Evolutionary conservation across 2,797 vertebrate genomes (phyloP), one percentile per base, ranked within the genome.

Genomic region (Morus bassanus): DNA sequence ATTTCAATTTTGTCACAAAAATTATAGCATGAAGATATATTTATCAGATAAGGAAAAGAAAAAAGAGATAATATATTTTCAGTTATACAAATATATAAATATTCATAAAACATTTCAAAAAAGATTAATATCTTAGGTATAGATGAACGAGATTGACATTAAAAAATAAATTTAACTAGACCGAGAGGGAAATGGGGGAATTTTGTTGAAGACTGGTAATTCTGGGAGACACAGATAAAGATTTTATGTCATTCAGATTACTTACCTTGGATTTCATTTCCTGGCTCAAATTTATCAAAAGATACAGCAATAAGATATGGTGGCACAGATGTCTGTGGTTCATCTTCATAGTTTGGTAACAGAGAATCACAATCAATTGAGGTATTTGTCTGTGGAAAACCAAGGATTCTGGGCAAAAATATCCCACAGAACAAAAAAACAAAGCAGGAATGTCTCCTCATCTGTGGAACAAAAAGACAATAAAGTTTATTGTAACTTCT

Each of bases 331-430:
- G 76, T 68, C 74, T 97, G 97, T 56, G 97, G 94, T 77, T 94
- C 78, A 86, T 16, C 21, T 95, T 88, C 83, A 60, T 96, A 94
- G 82, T 97, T 94, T n/a, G 97, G 95, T 79, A 97, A 76, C 57
- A 97, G 64, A 41, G 96, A 96, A 91, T 96, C 97, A 94, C 97
- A 97, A 46, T 97, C 97, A 73, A 97, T 96, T 91, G 97, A 97
- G 37, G 83, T 86, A 48, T 95, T 97, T 41, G 67, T 65, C 46
- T 88, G 85, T 68, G 96, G 95, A 88, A 93, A 91, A 63, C 93
- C 41, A 64, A 97, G 78, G 57, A 86, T 93, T 91, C 91, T 41
- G 15, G 97, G 94, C 50, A 95, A 82, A 94, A 97, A 87, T 91
- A 97, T 57, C 9, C 91, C 97, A 92, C 94, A 97, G 80, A 97